Conservation (phyloP, 2,888 invertebrate genomes). For the Drosophila meridiana region DNA sequence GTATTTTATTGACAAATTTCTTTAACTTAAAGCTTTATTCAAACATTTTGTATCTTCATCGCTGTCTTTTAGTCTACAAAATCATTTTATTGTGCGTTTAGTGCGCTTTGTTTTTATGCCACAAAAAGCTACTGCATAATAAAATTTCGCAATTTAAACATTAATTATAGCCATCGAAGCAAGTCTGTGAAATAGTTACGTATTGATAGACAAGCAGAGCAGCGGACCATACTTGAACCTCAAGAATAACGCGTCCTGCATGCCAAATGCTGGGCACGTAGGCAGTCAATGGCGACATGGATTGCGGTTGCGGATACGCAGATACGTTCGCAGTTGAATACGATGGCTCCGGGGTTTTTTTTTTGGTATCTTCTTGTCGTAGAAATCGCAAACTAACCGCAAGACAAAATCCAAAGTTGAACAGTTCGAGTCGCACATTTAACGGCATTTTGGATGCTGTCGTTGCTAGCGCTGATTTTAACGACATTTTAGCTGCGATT, state of each 20-base stretch:
- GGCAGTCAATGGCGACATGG: conserved; percentile 48
- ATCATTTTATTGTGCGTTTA: conserved; percentile 11
- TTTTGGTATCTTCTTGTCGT: conserved; percentile 2
- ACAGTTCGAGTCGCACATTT: conserved; percentile 58
- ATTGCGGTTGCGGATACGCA: conserved; percentile 51
- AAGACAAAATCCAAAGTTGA: conserved; percentile 64
- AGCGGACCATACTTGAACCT: conserved; percentile 27
- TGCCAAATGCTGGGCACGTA: conserved; percentile 74
- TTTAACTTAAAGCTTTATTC: background rate
- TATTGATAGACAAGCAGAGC: conserved; percentile 22
- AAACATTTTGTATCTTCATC: background rate
- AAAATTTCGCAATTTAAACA: conserved; percentile 75
- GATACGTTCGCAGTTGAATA: conserved; percentile 31
- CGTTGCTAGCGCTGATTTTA: conserved; percentile 73
- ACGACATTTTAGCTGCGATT: conserved; percentile 77
- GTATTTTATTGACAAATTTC: background rate
- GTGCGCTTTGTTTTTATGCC: conserved; percentile 39
- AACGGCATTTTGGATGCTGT: conserved; percentile 62
- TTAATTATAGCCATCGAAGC: conserved; percentile 81
- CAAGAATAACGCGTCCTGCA: conserved; percentile 56
- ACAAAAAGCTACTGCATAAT: conserved; percentile 55
- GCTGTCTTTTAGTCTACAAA: background rate
- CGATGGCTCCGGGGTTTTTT: conserved; percentile 27
- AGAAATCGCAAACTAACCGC: conserved; percentile 56
- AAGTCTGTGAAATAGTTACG: conserved; percentile 54